Percentiles rank a stretch among this genome's conserved stretches.
Evolutionary conservation across 2,888 invertebrate genomes (phyloP).

Genomic region (Steinernema carpocapsae): DNA sequence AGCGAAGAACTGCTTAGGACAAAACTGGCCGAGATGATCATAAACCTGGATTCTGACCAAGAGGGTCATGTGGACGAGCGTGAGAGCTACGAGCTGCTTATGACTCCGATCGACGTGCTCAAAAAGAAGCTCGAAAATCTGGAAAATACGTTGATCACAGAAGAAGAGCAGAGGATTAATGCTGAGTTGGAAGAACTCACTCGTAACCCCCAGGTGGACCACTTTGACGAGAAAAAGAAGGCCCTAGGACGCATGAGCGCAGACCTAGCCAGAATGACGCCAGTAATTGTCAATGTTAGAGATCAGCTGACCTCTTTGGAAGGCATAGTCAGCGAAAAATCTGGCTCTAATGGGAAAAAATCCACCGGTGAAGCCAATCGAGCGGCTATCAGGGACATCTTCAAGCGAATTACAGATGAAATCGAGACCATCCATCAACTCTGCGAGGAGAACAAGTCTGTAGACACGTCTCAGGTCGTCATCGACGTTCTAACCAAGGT

Average conservation of each 20-base stretch:
- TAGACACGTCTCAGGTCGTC: constrained; percentile 60
- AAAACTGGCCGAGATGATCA: constrained; percentile 62
- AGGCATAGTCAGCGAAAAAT: constrained; percentile 42
- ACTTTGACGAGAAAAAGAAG: constrained; percentile 33
- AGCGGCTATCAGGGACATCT: constrained; percentile 55
- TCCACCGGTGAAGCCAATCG: constrained; percentile 45
- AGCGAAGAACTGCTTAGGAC: constrained; percentile 63
- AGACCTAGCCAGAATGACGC: constrained; percentile 48
- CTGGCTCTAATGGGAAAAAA: constrained; percentile 26
- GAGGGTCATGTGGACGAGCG: not conserved
- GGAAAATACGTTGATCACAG: constrained; percentile 60
- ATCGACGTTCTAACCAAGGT: constrained; percentile 57
- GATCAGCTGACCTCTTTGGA: constrained; percentile 54
- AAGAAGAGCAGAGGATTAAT: constrained; percentile 51
- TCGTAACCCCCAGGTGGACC: constrained; percentile 20
- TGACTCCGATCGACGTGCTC: constrained; percentile 54
- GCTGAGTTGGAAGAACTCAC: constrained; percentile 42
- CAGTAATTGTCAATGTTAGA: constrained; percentile 52
- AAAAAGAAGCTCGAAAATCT: constrained; percentile 54
- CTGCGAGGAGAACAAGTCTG: constrained; percentile 58
- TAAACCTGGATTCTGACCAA: constrained; percentile 51
- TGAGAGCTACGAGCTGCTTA: constrained; percentile 48
- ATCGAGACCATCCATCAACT: constrained; percentile 61
- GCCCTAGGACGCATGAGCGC: constrained; percentile 51
- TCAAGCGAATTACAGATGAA: constrained; percentile 62